phyloP scores from a whole-genome alignment of 2,888 invertebrate species.

The Synergus laeviventris region DNA sequence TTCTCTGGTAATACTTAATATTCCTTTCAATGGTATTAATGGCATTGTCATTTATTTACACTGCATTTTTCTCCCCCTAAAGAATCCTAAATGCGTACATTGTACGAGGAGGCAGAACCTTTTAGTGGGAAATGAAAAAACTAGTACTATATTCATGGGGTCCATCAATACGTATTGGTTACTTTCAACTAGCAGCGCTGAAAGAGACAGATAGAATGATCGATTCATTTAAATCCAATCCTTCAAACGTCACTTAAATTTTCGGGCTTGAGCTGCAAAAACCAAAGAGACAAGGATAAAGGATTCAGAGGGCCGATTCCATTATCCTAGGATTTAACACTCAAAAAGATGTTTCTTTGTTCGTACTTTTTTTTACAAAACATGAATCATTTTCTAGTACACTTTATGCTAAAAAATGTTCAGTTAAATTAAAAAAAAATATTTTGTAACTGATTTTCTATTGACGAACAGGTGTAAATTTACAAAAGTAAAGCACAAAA shows the following conservation, averaged over 20 bases:
- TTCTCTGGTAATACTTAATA: too few species aligned
- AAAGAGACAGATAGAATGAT: conserved; percentile 21
- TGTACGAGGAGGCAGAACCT: conserved; percentile 23
- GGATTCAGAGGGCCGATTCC: not conserved
- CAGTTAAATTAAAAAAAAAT: too few species aligned
- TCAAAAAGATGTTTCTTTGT: not conserved
- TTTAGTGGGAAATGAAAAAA: conserved; percentile 40
- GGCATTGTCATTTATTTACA: not conserved
- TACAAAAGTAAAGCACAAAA: not conserved
- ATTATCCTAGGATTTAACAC: not conserved
- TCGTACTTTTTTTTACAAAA: not conserved
- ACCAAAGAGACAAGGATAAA: not conserved
- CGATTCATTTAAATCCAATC: conserved; percentile 18
- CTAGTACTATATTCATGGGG: conserved; percentile 30
- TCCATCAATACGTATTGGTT: conserved; percentile 28
- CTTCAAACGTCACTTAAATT: conserved; percentile 26
- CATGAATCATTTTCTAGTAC: not conserved
- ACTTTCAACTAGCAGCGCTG: not conserved
- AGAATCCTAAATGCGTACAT: conserved; percentile 15
- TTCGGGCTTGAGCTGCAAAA: not conserved
- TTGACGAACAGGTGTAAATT: not conserved
- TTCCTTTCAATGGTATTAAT: not conserved
- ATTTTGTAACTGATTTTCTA: not conserved
- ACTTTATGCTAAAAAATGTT: not conserved
- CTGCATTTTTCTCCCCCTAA: conserved; percentile 6